A percentile compares a stretch with the other conserved stretches of the same genome.
phyloP scores from a whole-genome alignment of 2,797 vertebrate genomes.

The Tangara arthus region DNA sequence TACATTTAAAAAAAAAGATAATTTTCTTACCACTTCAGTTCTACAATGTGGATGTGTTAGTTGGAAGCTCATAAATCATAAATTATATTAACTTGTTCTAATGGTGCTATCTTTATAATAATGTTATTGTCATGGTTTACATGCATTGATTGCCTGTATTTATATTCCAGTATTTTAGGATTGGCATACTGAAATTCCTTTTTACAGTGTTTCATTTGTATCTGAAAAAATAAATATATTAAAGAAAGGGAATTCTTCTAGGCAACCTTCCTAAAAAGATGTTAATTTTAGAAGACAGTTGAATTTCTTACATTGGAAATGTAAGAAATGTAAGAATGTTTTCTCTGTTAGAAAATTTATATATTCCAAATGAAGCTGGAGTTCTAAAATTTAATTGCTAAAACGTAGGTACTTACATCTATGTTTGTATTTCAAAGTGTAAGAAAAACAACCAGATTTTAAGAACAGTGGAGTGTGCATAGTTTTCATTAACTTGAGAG shows the following conservation, averaged over 20 bases:
- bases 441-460: background rate
- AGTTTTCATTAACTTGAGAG: background rate
- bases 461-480: background rate
- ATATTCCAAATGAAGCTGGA: background rate
- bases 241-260: background rate
- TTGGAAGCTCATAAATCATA: background rate
- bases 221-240: background rate
- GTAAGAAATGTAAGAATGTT: too few relatives aligned
- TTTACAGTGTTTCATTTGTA: background rate
- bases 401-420: background rate
- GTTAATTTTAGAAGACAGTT: background rate
- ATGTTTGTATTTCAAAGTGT: background rate
- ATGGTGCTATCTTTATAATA: background rate
- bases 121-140: background rate
- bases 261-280: background rate
- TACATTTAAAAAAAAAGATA: accelerated
- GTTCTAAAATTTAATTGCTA: background rate
- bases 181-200: background rate
- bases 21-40: background rate
- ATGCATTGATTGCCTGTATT: accelerated
- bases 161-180: background rate
- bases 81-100: background rate
- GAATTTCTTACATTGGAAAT: background rate
- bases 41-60: background rate
- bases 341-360: background rate